phyloP scores from a whole-genome alignment of 2,888 invertebrate genomes.

The Lithodes maja region DNA sequence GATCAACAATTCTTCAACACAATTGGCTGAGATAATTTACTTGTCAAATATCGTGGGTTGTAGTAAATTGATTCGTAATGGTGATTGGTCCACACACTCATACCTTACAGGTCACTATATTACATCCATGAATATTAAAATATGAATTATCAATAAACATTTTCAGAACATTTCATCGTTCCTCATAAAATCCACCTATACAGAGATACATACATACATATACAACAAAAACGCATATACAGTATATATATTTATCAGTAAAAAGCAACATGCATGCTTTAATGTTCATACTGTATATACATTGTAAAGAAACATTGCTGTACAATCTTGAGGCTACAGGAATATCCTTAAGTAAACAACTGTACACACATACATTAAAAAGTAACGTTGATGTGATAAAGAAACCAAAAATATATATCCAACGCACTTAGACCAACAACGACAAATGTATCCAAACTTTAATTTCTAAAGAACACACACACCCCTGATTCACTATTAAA shows the following conservation, averaged over 20 bases:
- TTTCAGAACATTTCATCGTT: neutral
- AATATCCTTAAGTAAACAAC: slow-evolving; percentile 46
- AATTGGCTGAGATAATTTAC: neutral
- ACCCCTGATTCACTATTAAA: too few species aligned
- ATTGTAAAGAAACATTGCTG: slow-evolving; percentile 48
- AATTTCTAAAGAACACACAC: too few species aligned
- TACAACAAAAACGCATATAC: slow-evolving; percentile 10
- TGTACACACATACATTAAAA: slow-evolving; percentile 53
- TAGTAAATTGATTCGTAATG: too few species aligned
- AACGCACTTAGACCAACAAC: too few species aligned
- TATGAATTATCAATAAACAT: slow-evolving; percentile 2
- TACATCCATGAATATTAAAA: slow-evolving; percentile 5
- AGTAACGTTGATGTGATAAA: neutral
- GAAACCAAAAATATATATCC: too few species aligned
- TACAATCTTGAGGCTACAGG: slow-evolving; percentile 49
- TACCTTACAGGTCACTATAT: slow-evolving; percentile 13
- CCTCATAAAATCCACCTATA: neutral
- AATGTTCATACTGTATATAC: slow-evolving; percentile 5
- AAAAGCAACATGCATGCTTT: slow-evolving; percentile 41
- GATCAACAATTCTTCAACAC: neutral
- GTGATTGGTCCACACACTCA: neutral
- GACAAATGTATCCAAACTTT: too few species aligned
- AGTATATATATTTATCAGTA: slow-evolving; percentile 25
- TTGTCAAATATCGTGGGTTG: neutral
- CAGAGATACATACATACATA: neutral